These are phyloP conservation scores for Arctia plantaginis DNA, from an alignment of 2,888 invertebrate species.

Conservation along the genomic window DNA sequence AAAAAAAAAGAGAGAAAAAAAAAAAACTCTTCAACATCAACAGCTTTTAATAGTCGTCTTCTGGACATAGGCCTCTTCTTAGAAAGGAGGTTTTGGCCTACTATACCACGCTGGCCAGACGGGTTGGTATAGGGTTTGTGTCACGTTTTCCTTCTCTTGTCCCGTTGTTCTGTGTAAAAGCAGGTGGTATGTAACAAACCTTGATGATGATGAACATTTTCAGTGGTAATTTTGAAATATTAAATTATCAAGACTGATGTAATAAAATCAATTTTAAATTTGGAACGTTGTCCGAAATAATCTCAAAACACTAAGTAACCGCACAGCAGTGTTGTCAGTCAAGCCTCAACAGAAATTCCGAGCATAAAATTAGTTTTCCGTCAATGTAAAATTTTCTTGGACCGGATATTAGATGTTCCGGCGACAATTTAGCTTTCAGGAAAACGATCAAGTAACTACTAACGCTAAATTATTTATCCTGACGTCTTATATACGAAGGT, in stretches of 20 bases:
- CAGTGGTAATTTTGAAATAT: no score
- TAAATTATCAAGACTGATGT: neutral
- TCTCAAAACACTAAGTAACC: neutral
- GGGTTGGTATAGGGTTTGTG: no score
- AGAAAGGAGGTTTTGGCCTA: no score
- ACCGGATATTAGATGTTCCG: slow-evolving; percentile 24
- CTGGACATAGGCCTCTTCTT: no score
- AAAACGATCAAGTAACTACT: slow-evolving; percentile 27
- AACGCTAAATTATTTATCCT: slow-evolving; percentile 13
- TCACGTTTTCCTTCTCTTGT: no score
- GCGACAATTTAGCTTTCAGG: slow-evolving; percentile 20
- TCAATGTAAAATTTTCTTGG: slow-evolving; percentile 18
- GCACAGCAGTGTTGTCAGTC: slow-evolving; percentile 1
- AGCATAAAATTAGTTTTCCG: slow-evolving; percentile 24
- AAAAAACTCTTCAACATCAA: no score
- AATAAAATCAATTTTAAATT: neutral
- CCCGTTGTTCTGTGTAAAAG: no score
- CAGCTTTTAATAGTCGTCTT: no score
- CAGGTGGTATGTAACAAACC: neutral
- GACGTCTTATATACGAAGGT: slow-evolving; percentile 5
- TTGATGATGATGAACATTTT: no score
- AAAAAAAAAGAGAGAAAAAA: no score
- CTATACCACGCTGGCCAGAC: no score
- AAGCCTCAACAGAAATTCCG: slow-evolving; percentile 6
- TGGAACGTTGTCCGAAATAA: neutral